Evolutionary conservation across 2,888 invertebrate genomes (phyloP), one percentile per base, ranked within the genome.

Genomic region (Pseudoips prasinana): DNA sequence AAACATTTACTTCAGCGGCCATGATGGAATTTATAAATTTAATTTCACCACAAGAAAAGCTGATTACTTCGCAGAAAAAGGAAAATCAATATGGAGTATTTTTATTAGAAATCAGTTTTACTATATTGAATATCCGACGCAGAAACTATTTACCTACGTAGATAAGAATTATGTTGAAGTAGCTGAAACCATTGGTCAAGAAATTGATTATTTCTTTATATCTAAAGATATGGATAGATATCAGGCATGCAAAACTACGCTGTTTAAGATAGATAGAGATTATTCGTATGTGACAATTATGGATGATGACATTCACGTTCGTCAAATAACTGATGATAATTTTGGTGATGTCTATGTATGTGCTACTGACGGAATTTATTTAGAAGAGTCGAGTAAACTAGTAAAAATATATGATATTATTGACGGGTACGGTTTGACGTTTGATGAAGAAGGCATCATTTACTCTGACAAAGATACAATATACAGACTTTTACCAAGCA

Each of bases 11-110:
- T 73, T 86, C 22, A 86, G 86, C 0, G 86, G 85, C 0, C 82
- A 86, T 25, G 71, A 83, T n/a, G 86, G 86, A 0, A 80, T 86
- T 2, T 86, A 82, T 46, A 82, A 78, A 49, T 85, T 80, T 38
- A 82, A 82, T 32, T 83, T 82, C 35, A 33, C 77, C 1, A 73
- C 72, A 0, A 73, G 68, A 46, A 25, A 56, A 10, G 86, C 82
- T 0, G 80, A 82, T 4, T 82, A 68, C 32, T 86, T 82, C 46
- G 73, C 70, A 0, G 84, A 83, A 59, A 60, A 72, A 39, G 82
- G 80, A 1, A 80, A 71, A 34, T 83, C 83, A 1, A 74, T 86
- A 3, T 86, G 86, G 85, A 69, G 60, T 0, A 23, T 86, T 11
- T 83, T 78, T 29, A 62, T 85, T 1, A 64, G 71, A 22, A 65